Evolutionary conservation across 2,888 invertebrate species (phyloP).

Genomic region (Amorpha juglandis): DNA sequence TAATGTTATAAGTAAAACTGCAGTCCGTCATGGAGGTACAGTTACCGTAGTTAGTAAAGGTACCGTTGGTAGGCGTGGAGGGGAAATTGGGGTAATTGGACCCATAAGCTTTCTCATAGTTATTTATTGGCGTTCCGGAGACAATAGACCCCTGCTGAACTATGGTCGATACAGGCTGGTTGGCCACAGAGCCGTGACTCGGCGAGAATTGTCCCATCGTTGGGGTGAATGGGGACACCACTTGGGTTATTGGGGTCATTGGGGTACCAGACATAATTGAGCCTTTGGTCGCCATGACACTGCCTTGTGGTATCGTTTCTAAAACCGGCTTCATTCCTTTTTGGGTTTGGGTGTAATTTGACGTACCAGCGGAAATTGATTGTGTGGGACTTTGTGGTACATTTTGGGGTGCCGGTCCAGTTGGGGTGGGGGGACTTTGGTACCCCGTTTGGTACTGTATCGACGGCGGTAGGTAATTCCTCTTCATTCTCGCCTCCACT

Average conservation of each 20-base stretch:
- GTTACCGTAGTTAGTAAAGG: slow-evolving; percentile 8
- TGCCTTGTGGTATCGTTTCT: slow-evolving; percentile 74
- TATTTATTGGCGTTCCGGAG: slow-evolving; percentile 45
- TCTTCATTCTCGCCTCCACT: slow-evolving; percentile 94
- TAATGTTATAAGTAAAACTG: slow-evolving; percentile 25
- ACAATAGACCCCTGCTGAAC: slow-evolving; percentile 47
- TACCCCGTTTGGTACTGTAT: slow-evolving; percentile 76
- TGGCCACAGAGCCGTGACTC: slow-evolving; percentile 39
- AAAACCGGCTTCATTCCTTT: slow-evolving; percentile 63
- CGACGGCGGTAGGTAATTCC: slow-evolving; percentile 90
- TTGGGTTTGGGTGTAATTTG: slow-evolving; percentile 54
- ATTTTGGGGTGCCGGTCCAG: slow-evolving; percentile 51
- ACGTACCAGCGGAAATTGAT: slow-evolving; percentile 52
- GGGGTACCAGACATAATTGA: slow-evolving; percentile 46
- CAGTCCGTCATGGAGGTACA: slow-evolving; percentile 5
- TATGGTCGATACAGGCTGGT: slow-evolving; percentile 40
- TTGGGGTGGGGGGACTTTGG: slow-evolving; percentile 54
- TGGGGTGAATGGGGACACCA: slow-evolving; percentile 44
- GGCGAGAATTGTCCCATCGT: slow-evolving; percentile 42
- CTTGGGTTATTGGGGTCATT: slow-evolving; percentile 41
- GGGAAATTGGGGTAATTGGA: slow-evolving; percentile 1
- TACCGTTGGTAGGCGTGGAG: not conserved
- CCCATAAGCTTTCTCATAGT: slow-evolving; percentile 9
- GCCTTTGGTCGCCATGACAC: slow-evolving; percentile 59
- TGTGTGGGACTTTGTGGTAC: slow-evolving; percentile 53